phyloP scores from a whole-genome alignment of 35 echinoderm and acorn worm species.

The Heliocidaris tuberculata region DNA sequence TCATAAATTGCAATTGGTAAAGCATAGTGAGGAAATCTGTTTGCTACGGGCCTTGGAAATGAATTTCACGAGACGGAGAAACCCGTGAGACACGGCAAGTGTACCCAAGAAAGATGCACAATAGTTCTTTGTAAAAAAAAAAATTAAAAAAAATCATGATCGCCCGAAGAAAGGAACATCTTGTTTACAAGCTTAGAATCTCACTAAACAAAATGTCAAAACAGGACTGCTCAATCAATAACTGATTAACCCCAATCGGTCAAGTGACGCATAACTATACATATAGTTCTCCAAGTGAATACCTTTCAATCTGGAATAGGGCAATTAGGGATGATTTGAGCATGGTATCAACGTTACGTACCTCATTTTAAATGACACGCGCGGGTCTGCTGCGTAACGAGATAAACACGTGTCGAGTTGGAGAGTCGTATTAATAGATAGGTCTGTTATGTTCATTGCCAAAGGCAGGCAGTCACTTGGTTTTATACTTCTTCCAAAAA shows the following conservation, averaged over 20 bases:
- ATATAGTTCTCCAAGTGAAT: background rate
- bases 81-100: background rate
- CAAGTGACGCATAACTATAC: background rate
- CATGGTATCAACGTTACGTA: background rate
- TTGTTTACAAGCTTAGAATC: background rate
- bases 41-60: background rate
- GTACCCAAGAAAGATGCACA: background rate
- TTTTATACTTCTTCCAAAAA: background rate
- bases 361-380: background rate
- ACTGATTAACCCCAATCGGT: background rate
- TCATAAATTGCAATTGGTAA: background rate
- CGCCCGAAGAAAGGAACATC: background rate
- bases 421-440: background rate
- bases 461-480: background rate
- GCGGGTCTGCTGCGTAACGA: background rate
- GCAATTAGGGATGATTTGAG: constrained; percentile 16
- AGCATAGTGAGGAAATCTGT: no score
- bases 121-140: background rate
- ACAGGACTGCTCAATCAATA: background rate
- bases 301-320: background rate
- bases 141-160: background rate
- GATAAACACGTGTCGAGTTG: background rate
- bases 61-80: background rate
- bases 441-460: background rate
- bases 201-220: background rate